Evolutionary conservation across 2,797 vertebrate genomes (phyloP).

Genomic region (Lophura swinhoii): DNA sequence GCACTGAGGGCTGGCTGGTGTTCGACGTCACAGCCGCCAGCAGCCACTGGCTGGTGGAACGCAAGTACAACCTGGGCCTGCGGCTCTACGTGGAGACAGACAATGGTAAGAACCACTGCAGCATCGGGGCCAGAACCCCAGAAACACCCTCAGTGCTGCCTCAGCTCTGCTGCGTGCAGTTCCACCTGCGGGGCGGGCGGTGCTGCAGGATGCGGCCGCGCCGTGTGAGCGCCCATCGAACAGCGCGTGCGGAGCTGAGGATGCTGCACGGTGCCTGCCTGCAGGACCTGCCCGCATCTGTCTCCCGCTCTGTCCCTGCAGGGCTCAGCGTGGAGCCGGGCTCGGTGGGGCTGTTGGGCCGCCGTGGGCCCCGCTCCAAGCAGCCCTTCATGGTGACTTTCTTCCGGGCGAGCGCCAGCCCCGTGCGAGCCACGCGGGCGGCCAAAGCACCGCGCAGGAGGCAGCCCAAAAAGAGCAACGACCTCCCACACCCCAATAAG

Average conservation of each 20-base stretch:
- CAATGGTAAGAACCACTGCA: conserved; percentile 81
- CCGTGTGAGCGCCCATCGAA: no score
- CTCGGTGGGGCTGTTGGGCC: conserved; percentile 90
- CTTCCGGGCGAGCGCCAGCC: conserved; percentile 87
- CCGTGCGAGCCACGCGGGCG: conserved; percentile 83
- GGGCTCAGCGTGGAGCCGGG: conserved; percentile 90
- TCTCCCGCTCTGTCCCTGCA: conserved; percentile 53
- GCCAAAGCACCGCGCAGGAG: conserved; percentile 80
- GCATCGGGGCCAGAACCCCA: fast-evolving
- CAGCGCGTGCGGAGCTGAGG: background rate
- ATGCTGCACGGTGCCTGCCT: no score
- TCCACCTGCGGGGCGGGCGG: background rate
- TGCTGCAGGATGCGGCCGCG: no score
- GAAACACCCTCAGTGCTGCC: no score
- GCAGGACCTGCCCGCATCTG: no score
- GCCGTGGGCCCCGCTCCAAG: conserved; percentile 88
- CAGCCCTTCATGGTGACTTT: conserved; percentile 98
- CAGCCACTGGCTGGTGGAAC: conserved; percentile 89
- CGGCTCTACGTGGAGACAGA: conserved; percentile 93
- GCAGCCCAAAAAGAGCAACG: conserved; percentile 77
- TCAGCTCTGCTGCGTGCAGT: background rate
- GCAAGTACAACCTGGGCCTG: conserved; percentile 89
- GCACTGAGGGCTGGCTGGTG: conserved; percentile 93
- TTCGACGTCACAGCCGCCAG: conserved; percentile 93
- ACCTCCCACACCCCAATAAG: conserved; percentile 86